A percentile compares a stretch with the other conserved stretches of the same genome.
phyloP scores from a whole-genome alignment of 2,113 vertebrate genomes.

The Microcebus jonahi region DNA sequence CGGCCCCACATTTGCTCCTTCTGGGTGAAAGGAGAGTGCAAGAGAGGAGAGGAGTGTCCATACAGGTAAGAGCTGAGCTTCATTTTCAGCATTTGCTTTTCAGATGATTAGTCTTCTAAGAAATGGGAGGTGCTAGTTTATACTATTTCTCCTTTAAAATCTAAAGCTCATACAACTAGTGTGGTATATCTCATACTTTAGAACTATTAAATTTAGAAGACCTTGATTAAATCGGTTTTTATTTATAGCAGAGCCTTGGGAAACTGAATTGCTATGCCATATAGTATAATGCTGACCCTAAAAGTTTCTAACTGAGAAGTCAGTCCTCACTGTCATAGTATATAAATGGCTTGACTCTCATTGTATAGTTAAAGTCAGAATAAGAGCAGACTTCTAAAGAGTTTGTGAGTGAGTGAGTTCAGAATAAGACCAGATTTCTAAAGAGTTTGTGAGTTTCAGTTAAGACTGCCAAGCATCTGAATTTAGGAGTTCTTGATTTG shows the following conservation, averaged over 20 bases:
- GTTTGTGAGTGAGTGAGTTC: background rate
- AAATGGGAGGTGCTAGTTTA: background rate
- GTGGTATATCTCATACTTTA: background rate
- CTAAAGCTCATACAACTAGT: background rate
- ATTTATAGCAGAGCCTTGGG: background rate
- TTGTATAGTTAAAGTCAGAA: background rate
- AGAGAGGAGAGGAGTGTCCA: slow-evolving; percentile 98
- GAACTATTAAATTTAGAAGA: slow-evolving; percentile 1
- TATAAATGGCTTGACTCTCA: background rate
- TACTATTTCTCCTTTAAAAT: background rate
- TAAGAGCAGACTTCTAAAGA: background rate
- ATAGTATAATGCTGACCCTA: background rate
- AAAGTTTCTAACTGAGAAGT: background rate
- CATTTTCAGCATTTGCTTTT: background rate
- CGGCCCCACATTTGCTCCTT: slow-evolving; percentile 99
- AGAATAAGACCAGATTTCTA: background rate
- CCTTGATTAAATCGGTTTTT: slow-evolving; percentile 26
- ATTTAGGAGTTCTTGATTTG: slow-evolving; percentile 2
- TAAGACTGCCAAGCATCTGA: background rate
- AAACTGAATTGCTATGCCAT: background rate
- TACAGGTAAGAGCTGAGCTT: slow-evolving; percentile 89
- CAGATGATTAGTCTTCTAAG: background rate
- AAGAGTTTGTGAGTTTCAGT: background rate
- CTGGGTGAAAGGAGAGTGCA: slow-evolving; percentile 99
- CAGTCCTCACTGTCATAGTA: background rate